Conservation (phyloP, 2,113 vertebrate species). For the Sialia sialis region DNA sequence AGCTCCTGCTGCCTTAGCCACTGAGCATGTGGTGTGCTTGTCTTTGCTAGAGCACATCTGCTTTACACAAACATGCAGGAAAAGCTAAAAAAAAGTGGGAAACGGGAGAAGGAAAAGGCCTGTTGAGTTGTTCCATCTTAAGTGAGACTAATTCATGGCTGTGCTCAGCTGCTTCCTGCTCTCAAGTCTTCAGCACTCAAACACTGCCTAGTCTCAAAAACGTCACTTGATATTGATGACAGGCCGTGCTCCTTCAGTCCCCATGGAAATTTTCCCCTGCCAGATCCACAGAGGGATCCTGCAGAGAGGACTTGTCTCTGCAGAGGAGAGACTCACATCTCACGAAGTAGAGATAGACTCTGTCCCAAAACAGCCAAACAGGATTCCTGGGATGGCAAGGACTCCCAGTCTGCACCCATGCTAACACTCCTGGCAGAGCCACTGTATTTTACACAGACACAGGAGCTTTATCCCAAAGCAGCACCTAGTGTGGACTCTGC, state of each 20-base stretch:
- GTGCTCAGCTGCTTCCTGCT: not conserved
- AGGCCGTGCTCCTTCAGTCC: not conserved
- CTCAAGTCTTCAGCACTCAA: not conserved
- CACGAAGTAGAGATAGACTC: not conserved
- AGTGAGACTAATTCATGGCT: not conserved
- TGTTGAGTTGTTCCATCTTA: not conserved
- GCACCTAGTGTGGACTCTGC: not conserved
- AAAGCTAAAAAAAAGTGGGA: not conserved
- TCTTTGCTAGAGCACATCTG: not conserved
- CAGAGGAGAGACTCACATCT: not conserved
- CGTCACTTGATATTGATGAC: not conserved
- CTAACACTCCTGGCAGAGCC: not conserved
- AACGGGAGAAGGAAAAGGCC: not conserved
- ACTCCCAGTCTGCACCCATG: rapidly evolving
- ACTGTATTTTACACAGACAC: not conserved
- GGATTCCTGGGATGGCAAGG: not conserved
- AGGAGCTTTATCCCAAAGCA: not conserved
- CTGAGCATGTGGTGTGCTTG: not conserved
- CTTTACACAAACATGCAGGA: not conserved
- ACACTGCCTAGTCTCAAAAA: not conserved
- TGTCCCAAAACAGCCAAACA: not conserved
- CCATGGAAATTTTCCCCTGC: not conserved
- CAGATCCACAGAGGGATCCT: not conserved
- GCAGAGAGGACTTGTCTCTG: not conserved
- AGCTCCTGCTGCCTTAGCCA: not conserved